phyloP scores from a whole-genome alignment of 2,797 vertebrate species.

The Typhlichthys subterraneus region DNA sequence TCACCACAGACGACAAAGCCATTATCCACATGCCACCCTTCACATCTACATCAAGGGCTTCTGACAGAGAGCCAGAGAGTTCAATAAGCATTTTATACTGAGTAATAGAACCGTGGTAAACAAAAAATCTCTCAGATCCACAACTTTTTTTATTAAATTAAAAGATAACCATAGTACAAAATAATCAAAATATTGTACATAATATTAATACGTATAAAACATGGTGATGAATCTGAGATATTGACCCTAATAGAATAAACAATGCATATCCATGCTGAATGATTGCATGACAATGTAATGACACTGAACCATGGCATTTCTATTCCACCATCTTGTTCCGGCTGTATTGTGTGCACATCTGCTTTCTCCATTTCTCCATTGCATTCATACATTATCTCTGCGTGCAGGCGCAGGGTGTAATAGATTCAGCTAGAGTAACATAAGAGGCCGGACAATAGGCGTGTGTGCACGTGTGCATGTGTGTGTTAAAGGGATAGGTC shows the following conservation, averaged over 20 bases:
- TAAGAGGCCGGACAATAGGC: constrained; percentile 40
- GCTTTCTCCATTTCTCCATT: constrained; percentile 15
- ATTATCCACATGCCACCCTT: not conserved
- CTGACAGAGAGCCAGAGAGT: not conserved
- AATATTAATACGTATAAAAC: not conserved
- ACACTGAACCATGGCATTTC: not conserved
- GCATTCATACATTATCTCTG: constrained; percentile 38
- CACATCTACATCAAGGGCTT: not conserved
- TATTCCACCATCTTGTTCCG: too few relatives aligned
- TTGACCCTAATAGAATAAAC: not conserved
- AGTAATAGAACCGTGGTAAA: not conserved
- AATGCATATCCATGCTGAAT: not conserved
- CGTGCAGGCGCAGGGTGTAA: constrained; percentile 24
- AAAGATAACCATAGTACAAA: not conserved
- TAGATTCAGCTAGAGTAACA: constrained; percentile 53
- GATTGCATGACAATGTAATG: not conserved
- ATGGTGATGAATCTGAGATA: not conserved
- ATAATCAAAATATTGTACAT: too few relatives aligned
- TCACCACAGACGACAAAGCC: constrained; percentile 3
- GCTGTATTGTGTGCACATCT: not conserved
- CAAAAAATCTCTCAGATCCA: not conserved
- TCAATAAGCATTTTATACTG: not conserved
- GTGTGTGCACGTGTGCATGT: constrained; percentile 12
- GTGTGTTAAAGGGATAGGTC: constrained; percentile 27
- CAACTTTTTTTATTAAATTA: not conserved